Evolutionary conservation across 2,888 invertebrate genomes (phyloP), one percentile per base, ranked within the genome.

Genomic region (Malachius bipustulatus): DNA sequence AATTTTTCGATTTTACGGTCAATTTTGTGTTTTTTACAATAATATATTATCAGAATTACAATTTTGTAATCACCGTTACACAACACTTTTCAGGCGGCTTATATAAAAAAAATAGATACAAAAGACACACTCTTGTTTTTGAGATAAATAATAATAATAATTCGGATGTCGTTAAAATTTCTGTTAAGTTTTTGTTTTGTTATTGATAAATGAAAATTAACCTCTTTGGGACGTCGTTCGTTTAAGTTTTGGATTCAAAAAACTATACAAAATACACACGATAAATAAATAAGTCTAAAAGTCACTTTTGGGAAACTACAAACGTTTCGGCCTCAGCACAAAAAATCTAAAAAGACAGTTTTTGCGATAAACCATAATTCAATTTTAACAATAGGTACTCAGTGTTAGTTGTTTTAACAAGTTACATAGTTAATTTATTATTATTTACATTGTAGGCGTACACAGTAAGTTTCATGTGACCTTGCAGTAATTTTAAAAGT

Each of bases 291-390:
- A 44, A 36, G 44, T 42, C 44, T 37, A 48, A 48, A 44, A 55
- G 59, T 59, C 59, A 59, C 59, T 59, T 58, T 59, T 58, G 59
- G 59, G 58, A 59, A 55, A 56, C 46, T 42, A 46, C 52, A 47
- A 52, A 57, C 42, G 4, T 57, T 55, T 56, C 47, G 57, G 55
- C 47, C 52, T 37, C 48, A n/a, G n/a, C n/a, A 42, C 51, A 48
- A 42, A 46, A 38, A 47, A 41, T 19, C 37, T 45, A 46, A 46
- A 45, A 46, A 47, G 47, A n/a, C n/a, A n/a, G n/a, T n/a, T n/a
- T n/a, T n/a, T n/a, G n/a, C n/a, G n/a, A n/a, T n/a, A 55, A 57
- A 55, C 56, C 56, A 57, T 54, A 54, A 51, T 47, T 44, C 46
- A 46, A 48, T 35, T 32, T 43, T 48, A 48, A 52, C 15, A 37